Conservation (phyloP, 2,797 vertebrate genomes). For the Myripristis murdjan region DNA sequence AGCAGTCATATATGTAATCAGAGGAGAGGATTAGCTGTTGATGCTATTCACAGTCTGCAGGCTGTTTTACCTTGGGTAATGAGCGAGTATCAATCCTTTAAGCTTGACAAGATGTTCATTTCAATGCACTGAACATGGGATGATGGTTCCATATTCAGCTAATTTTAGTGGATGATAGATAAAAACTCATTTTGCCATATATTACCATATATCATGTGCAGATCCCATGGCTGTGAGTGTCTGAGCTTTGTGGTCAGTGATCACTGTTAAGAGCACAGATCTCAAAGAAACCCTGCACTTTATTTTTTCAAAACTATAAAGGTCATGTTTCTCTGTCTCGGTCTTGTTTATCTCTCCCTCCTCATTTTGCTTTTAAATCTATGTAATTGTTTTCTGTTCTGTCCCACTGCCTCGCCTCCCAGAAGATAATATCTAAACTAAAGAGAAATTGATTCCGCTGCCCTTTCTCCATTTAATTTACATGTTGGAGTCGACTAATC, state of each 20-base stretch:
- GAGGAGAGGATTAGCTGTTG: conserved; percentile 27
- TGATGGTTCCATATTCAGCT: background rate
- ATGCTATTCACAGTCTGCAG: conserved; percentile 15
- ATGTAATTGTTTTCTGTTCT: conserved; percentile 65
- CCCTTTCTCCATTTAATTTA: conserved; percentile 80
- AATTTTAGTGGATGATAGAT: background rate
- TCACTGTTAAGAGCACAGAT: conserved; percentile 7
- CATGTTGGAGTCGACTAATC: conserved; percentile 77
- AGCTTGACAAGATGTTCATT: conserved; percentile 2
- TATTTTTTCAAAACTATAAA: conserved; percentile 61
- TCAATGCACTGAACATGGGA: background rate
- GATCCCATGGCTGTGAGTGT: background rate
- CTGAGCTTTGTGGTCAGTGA: conserved; percentile 21
- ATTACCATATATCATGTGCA: conserved; percentile 1
- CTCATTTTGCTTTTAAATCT: conserved; percentile 48
- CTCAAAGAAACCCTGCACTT: conserved; percentile 26
- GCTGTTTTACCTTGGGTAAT: conserved; percentile 22
- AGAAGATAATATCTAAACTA: conserved; percentile 59
- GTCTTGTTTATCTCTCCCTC: conserved; percentile 19
- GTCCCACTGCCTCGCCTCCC: conserved; percentile 42
- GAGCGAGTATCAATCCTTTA: conserved; percentile 32
- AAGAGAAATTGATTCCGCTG: conserved; percentile 77
- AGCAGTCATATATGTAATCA: conserved; percentile 26
- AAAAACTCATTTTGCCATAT: background rate
- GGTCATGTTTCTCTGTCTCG: conserved; percentile 32